Conservation (phyloP, 1,140 invertebrate genomes). For the Lepidurus arcticus region DNA sequence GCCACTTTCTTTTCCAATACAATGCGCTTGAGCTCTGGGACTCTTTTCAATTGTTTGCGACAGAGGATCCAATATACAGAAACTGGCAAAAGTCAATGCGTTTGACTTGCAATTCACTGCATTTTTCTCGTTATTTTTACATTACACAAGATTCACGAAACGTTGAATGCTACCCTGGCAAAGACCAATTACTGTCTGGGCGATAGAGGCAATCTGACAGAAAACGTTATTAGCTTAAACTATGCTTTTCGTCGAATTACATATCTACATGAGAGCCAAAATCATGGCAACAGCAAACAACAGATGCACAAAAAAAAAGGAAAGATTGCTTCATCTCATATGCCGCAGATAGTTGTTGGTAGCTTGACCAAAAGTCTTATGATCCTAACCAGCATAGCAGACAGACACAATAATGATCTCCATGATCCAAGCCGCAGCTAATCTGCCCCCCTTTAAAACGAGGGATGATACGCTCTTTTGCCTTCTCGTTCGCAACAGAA, state of each 20-base stretch:
- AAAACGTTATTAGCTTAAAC: too few relatives aligned
- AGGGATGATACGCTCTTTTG: constrained; percentile 1
- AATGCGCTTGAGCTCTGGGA: not conserved
- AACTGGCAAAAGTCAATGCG: not conserved
- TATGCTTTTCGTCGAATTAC: too few relatives aligned
- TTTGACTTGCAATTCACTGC: not conserved
- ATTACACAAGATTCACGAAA: too few relatives aligned
- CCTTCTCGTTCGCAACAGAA: constrained; percentile 7
- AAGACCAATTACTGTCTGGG: too few relatives aligned
- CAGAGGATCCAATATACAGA: not conserved
- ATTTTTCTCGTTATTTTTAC: too few relatives aligned
- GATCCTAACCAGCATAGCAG: not conserved
- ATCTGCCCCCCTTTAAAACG: not conserved
- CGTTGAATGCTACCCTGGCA: too few relatives aligned
- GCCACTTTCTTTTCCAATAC: not conserved
- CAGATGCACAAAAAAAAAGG: not conserved
- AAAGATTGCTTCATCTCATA: not conserved
- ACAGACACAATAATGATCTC: constrained; percentile 10
- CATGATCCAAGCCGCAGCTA: not conserved
- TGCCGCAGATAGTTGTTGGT: not conserved
- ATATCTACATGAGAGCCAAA: too few relatives aligned
- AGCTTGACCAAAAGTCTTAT: not conserved
- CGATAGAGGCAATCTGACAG: too few relatives aligned
- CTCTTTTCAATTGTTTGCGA: not conserved
- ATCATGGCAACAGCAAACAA: too few relatives aligned